Conservation (phyloP, 2,888 invertebrate genomes). For the Erannis defoliaria region DNA sequence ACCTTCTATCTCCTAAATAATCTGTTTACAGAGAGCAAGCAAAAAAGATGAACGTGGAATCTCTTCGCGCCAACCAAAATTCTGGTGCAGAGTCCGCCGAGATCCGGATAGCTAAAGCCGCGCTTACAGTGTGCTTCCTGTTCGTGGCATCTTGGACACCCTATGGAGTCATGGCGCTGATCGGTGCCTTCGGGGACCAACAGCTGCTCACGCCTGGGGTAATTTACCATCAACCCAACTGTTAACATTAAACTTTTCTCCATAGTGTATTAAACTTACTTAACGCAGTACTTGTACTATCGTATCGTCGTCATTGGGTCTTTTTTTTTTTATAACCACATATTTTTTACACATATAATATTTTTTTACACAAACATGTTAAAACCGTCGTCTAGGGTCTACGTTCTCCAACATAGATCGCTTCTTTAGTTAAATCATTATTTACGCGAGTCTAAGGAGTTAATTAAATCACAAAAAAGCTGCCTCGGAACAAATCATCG, state of each 20-base stretch:
- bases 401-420: too few species aligned
- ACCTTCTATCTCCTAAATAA: background rate
- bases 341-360: too few species aligned
- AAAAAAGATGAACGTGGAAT: conserved; percentile 97
- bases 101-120: conserved; percentile 95
- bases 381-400: too few species aligned
- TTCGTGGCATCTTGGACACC: conserved; percentile 96
- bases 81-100: conserved; percentile 91
- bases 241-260: too few species aligned
- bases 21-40: conserved; percentile 83
- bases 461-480: too few species aligned
- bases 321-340: too few species aligned
- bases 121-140: conserved; percentile 94
- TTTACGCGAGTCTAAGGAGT: too few species aligned
- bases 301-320: too few species aligned
- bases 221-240: background rate
- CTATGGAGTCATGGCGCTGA: conserved; percentile 93
- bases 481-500: too few species aligned
- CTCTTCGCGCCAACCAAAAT: conserved; percentile 90
- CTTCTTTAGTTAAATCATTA: too few species aligned
- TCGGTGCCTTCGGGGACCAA: conserved; percentile 93
- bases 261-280: too few species aligned
- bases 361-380: too few species aligned
- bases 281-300: background rate
- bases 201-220: conserved; percentile 90